These are phyloP conservation scores for Halcyon smyrnensis DNA, from an alignment of 2,797 vertebrate genomes.

Conservation along the genomic window DNA sequence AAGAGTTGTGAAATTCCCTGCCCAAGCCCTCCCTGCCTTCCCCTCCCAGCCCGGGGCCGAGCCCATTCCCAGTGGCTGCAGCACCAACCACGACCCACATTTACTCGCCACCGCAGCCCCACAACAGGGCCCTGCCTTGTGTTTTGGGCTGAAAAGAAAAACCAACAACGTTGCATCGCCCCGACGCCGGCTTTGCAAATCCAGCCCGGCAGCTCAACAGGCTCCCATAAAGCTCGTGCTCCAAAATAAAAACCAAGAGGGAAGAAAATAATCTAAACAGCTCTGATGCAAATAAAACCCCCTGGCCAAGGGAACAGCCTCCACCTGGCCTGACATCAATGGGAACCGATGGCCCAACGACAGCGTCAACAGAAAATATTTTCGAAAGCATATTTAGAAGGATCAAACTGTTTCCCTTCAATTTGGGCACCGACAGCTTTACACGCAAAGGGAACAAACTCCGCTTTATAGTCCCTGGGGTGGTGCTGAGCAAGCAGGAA, in stretches of 20 bases:
- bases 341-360: neutral
- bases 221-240: neutral
- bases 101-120: neutral
- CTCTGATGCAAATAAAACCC: neutral
- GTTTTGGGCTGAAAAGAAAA: neutral
- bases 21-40: neutral
- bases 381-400: constrained; percentile 7
- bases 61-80: neutral
- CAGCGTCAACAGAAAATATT: constrained; percentile 47
- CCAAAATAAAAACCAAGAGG: neutral
- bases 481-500: neutral
- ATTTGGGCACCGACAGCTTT: neutral
- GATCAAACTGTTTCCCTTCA: constrained; percentile 34
- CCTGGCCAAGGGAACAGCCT: neutral
- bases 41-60: neutral
- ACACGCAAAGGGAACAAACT: constrained; percentile 30
- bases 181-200: neutral
- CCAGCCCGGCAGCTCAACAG: neutral
- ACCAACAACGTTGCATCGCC: neutral
- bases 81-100: neutral
- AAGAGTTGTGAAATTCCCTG: constrained; percentile 35
- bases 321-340: constrained; percentile 54
- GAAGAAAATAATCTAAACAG: neutral
- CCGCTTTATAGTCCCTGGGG: neutral
- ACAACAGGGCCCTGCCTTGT: neutral